Evolutionary conservation across 2,797 vertebrate species (phyloP), one percentile per base, ranked within the genome.

Genomic region (Pseudomugil tenellus): DNA sequence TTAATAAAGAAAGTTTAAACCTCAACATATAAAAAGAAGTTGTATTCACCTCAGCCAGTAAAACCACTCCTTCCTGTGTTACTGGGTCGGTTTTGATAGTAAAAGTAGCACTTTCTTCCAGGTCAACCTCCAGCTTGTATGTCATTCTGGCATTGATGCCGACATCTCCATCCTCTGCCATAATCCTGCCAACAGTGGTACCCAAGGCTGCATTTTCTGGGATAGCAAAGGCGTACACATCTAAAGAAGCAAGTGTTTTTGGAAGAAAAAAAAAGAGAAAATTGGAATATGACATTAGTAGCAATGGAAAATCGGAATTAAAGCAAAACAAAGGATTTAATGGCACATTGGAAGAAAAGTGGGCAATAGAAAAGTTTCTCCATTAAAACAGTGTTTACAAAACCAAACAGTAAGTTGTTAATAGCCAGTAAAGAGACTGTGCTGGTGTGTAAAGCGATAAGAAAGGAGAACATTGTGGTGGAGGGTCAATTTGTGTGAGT

Each of bases 61-160:
- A 67, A 52, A 99, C 67, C 58, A 97, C 92, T 43, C 97, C 98
- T 89, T 97, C 97, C 81, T 99, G 96, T 3, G 96, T 98, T 23
- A 89, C 80, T 1, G 92, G 86, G 73, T 98, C 89, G 17, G 95
- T 97, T 67, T 91, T 70, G 73, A 99, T 93, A 56, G 77, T 90
- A 81, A 99, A 98, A 46, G 91, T 91, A 63, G 92, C 71, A 28
- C 91, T 95, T 63, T 91, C 90, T 59, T 90, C 93, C 19, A 94
- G 92, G 80, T 92, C 95, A 71, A 96, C 95, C 77, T 96, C 93
- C 77, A 98, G 87, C 55, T 79, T 94, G 83, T 98, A 99, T 32
- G 90, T 94, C 95, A 99, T 96, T 79, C 85, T 94, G 84, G 97
- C 96, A 1, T 99, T 98, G 28, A 93, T 74, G 26, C 96, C 97